Base-by-base conservation (phyloP, 2,113 vertebrate species). In the Pygoscelis adeliae region DNA sequence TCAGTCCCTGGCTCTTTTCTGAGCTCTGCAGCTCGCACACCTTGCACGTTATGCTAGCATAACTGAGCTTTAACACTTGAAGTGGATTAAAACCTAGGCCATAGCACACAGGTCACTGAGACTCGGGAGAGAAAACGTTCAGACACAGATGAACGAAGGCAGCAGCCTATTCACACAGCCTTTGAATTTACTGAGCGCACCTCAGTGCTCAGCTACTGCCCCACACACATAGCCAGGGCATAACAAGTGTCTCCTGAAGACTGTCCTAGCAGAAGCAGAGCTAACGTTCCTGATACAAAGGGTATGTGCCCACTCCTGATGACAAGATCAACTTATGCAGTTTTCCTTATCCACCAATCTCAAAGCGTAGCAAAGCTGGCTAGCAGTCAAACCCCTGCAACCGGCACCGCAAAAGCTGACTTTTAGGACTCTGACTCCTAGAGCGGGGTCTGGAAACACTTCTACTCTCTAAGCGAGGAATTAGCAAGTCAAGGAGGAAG, bases 271-370 rank as follows among this genome's bases (percentile, higher is more conserved):
- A 79, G 47, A 49, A 46, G 42, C 52, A 15, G 16, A 58, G 36
- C 7, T n/a, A 34, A 47, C 5, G 0, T 9, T 70, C 55, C 78
- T 16, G 23, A 53, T 10, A 21, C 1, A 70, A 82, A 78, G 16
- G 10, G 5, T 7, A 9, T 0, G 8, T n/a, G 29, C 15, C 42
- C 38, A 9, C 10, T n/a, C 26, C 15, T 27, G 59, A 58, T 3
- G 5, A 30, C 20, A 22, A 29, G 5, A 59, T 5, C 66, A 38
- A 19, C n/a, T 15, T 5, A 44, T 1, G 16, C 52, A 72, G 20
- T 9, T n/a, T 36, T 30, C 40, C 36, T 62, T 15, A 50, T 3
- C 27, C 47, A 46, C 12, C 32, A 11, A 21, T 21, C 66, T 34
- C 58, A 50, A 88, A 87, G 44, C 21, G 8, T 0, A 38, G 52